phyloP scores from a whole-genome alignment of 2,113 vertebrate genomes.

The Rhombomys opimus region DNA sequence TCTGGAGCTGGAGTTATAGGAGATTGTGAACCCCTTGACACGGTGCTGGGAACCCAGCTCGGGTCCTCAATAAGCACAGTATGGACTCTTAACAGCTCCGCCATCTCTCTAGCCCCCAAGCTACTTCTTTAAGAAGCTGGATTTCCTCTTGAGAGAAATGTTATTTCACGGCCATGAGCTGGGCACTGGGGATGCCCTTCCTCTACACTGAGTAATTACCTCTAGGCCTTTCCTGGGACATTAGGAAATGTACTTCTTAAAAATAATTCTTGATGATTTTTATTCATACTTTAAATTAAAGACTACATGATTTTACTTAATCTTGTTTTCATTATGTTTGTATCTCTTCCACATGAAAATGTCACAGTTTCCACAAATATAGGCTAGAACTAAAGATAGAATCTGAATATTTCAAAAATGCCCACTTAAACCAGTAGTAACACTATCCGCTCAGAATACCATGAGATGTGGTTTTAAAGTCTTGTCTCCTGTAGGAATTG shows the following conservation, averaged over 20 bases:
- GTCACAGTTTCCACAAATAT: neutral
- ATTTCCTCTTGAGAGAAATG: conserved; percentile 5
- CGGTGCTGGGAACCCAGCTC: neutral
- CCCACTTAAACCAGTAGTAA: neutral
- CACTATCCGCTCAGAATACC: neutral
- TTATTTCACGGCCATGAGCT: neutral
- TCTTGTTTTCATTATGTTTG: neutral
- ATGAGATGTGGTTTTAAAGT: neutral
- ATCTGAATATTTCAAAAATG: conserved; percentile 1
- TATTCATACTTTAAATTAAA: neutral
- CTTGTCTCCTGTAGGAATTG: neutral
- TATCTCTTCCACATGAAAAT: neutral
- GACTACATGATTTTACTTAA: neutral
- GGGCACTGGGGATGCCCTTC: neutral
- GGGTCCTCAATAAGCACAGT: no score
- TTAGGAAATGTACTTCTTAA: conserved; percentile 1
- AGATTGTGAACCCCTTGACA: neutral
- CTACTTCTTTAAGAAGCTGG: neutral
- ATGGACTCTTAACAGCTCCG: neutral
- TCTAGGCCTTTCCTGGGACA: neutral
- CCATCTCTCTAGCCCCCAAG: neutral
- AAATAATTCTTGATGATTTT: neutral
- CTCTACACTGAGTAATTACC: neutral
- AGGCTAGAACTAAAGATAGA: neutral
- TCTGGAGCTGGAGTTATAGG: neutral